phyloP scores from a whole-genome alignment of 2,888 invertebrate genomes.

The Automeris io region DNA sequence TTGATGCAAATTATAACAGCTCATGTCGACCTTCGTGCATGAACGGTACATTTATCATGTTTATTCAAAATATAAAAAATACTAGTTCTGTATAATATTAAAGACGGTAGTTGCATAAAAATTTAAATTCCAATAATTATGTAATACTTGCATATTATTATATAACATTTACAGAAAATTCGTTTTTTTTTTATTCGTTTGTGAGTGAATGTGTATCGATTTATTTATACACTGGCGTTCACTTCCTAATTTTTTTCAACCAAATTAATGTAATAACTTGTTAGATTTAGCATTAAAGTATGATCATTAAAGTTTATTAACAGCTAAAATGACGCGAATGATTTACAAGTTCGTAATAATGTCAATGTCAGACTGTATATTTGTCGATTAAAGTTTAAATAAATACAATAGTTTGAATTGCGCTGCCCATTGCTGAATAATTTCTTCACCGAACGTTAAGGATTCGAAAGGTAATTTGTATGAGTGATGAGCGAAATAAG shows the following conservation, averaged over 20 bases:
- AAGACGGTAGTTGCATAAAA: too few species aligned
- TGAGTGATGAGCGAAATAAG: neutral
- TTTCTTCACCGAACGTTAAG: conserved; percentile 4
- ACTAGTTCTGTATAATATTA: too few species aligned
- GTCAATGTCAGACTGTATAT: conserved; percentile 24
- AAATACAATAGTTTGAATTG: neutral
- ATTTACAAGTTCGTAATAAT: conserved; percentile 29
- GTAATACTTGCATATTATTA: neutral
- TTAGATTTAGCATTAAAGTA: conserved; percentile 16
- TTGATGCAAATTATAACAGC: too few species aligned
- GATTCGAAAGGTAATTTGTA: neutral
- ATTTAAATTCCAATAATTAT: too few species aligned
- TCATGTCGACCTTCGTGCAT: too few species aligned
- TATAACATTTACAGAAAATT: neutral
- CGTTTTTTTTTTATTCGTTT: conserved; percentile 7
- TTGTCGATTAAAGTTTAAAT: conserved; percentile 14
- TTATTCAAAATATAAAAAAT: too few species aligned
- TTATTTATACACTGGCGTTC: conserved; percentile 11
- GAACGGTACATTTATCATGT: too few species aligned
- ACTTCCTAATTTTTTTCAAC: conserved; percentile 31
- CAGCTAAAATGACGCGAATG: conserved; percentile 26
- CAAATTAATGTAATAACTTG: conserved; percentile 16
- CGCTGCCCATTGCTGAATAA: neutral
- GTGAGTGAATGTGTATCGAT: conserved; percentile 10
- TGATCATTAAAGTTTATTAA: conserved; percentile 19